Evolutionary conservation across 2,113 vertebrate species (phyloP).

Genomic region (Poicephalus gulielmi): DNA sequence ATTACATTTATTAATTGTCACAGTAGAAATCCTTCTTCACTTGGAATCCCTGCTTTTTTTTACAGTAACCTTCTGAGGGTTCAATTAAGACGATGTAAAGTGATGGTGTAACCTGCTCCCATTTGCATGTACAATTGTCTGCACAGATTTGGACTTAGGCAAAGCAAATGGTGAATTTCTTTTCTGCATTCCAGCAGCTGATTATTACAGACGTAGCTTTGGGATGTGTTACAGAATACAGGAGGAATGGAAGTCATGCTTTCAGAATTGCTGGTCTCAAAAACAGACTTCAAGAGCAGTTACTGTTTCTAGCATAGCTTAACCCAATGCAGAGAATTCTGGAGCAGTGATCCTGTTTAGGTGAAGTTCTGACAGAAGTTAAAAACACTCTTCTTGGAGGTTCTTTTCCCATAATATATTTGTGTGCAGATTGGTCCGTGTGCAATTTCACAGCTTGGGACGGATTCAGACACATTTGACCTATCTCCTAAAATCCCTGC

Average conservation of each 20-base stretch:
- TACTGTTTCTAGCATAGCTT: not conserved
- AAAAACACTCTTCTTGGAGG: not conserved
- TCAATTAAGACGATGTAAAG: not conserved
- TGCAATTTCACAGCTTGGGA: not conserved
- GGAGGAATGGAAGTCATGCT: not conserved
- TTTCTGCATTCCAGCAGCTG: not conserved
- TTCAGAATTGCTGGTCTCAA: not conserved
- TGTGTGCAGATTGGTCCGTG: not conserved
- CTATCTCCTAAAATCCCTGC: not conserved
- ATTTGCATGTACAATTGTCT: not conserved
- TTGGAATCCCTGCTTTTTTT: not conserved
- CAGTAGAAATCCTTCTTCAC: not conserved
- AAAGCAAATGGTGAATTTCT: not conserved
- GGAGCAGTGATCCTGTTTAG: not conserved
- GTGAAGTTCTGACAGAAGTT: not conserved
- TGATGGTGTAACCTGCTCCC: not conserved
- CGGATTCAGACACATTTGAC: not conserved
- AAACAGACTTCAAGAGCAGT: not conserved
- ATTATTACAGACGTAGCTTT: not conserved
- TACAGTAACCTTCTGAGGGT: not conserved
- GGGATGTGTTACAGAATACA: not conserved
- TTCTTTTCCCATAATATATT: not conserved
- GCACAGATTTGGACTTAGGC: not conserved
- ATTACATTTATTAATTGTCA: not conserved
- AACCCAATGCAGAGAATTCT: not conserved